phyloP scores from a whole-genome alignment of 2,888 invertebrate species.

The Hypena proboscidalis region DNA sequence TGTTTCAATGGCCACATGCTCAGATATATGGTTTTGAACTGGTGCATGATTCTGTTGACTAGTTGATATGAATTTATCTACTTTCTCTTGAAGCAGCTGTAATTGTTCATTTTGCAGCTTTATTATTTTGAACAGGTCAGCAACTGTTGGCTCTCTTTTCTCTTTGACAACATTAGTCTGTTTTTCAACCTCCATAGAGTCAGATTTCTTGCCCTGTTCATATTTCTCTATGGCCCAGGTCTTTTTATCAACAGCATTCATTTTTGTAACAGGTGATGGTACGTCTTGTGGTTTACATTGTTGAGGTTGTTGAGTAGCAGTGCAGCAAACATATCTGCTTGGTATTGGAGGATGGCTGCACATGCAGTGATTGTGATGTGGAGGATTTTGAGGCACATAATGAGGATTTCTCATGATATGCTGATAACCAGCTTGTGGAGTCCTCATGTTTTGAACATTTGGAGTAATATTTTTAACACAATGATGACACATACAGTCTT shows the following conservation, averaged over 20 bases:
- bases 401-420: constrained; percentile 2
- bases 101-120: constrained; percentile 89
- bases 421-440: neutral
- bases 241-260: constrained; percentile 69
- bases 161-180: constrained; percentile 63
- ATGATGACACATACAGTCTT: constrained; percentile 64
- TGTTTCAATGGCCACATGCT: constrained; percentile 63
- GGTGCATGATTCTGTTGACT: constrained; percentile 50
- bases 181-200: constrained; percentile 61
- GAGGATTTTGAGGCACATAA: constrained; percentile 16
- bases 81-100: constrained; percentile 86
- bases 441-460: neutral
- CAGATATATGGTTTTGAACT: constrained; percentile 56
- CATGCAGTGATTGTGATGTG: constrained; percentile 22
- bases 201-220: constrained; percentile 56
- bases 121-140: constrained; percentile 87
- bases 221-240: constrained; percentile 69
- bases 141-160: constrained; percentile 82
- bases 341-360: constrained; percentile 34
- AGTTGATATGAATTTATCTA: constrained; percentile 81
- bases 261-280: constrained; percentile 24
- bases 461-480: constrained; percentile 48
- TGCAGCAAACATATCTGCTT: constrained; percentile 39
- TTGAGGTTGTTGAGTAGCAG: constrained; percentile 14
- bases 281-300: constrained; percentile 38